These are phyloP conservation scores for Brachyhypopomus gauderio DNA, from an alignment of 2,113 vertebrate species.

Conservation along the genomic window DNA sequence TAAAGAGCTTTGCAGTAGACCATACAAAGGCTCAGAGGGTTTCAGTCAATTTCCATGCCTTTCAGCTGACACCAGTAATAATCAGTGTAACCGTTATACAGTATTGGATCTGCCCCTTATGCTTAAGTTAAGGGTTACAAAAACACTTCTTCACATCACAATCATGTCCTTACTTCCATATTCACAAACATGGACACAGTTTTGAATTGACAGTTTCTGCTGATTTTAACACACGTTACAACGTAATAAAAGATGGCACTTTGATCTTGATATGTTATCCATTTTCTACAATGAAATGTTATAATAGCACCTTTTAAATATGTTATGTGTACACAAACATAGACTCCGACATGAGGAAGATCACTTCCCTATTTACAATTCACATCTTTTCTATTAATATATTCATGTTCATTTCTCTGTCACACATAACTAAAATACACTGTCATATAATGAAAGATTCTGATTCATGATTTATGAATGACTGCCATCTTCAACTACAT, in stretches of 20 bases:
- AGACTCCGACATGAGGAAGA: constrained; percentile 39
- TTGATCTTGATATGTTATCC: constrained; percentile 37
- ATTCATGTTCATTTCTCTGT: constrained; percentile 29
- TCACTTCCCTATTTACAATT: constrained; percentile 46
- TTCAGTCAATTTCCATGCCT: neutral
- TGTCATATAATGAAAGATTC: constrained; percentile 3
- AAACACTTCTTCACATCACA: constrained; percentile 3
- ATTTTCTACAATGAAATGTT: constrained; percentile 24
- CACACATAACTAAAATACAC: constrained; percentile 29
- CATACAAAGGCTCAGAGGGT: neutral
- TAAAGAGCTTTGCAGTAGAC: neutral
- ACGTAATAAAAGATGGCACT: constrained; percentile 24
- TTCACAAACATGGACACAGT: constrained; percentile 39
- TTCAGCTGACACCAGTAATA: neutral
- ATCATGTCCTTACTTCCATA: constrained; percentile 33
- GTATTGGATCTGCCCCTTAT: constrained; percentile 7
- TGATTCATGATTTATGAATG: constrained; percentile 18
- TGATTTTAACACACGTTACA: constrained; percentile 39
- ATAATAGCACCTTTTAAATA: constrained; percentile 48
- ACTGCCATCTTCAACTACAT: neutral
- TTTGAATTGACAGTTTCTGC: constrained; percentile 27
- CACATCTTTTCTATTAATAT: constrained; percentile 29
- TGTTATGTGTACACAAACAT: constrained; percentile 28
- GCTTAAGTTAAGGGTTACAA: constrained; percentile 24
- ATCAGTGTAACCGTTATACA: constrained; percentile 24